phyloP scores from a whole-genome alignment of 2,888 invertebrate species.

The Cyrtodaria siliqua region DNA sequence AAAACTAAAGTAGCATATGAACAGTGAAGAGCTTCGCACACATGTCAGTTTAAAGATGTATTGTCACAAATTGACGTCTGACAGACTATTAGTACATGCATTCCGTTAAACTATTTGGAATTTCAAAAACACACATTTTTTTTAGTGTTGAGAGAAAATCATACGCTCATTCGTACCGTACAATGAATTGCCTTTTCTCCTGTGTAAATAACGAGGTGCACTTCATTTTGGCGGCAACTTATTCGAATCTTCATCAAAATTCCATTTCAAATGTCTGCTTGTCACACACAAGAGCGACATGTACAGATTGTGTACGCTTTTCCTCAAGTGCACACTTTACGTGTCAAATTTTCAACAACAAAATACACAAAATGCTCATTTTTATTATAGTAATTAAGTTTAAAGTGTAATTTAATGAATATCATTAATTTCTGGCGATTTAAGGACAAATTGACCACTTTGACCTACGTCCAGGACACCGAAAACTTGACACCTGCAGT shows the following conservation, averaged over 20 bases:
- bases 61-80: no score
- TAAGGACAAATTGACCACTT: constrained; percentile 58
- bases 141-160: no score
- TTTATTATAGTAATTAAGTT: constrained; percentile 62
- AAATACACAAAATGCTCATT: constrained; percentile 53
- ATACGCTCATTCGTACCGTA: no score
- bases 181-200: neutral
- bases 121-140: no score
- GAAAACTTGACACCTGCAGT: constrained; percentile 56
- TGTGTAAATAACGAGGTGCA: neutral
- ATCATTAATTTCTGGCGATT: constrained; percentile 50
- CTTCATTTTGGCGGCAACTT: constrained; percentile 3
- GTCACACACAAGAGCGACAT: constrained; percentile 7
- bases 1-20: no score
- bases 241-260: constrained; percentile 7
- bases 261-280: neutral
- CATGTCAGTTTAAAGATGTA: no score
- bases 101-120: no score
- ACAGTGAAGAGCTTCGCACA: no score
- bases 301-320: constrained; percentile 14
- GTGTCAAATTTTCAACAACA: constrained; percentile 53
- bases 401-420: constrained; percentile 64
- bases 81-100: no score
- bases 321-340: constrained; percentile 46
- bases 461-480: constrained; percentile 43